Evolutionary conservation across 2,797 vertebrate genomes (phyloP), one percentile per base, ranked within the genome.

Genomic region (Yasuhikotakia modesta): DNA sequence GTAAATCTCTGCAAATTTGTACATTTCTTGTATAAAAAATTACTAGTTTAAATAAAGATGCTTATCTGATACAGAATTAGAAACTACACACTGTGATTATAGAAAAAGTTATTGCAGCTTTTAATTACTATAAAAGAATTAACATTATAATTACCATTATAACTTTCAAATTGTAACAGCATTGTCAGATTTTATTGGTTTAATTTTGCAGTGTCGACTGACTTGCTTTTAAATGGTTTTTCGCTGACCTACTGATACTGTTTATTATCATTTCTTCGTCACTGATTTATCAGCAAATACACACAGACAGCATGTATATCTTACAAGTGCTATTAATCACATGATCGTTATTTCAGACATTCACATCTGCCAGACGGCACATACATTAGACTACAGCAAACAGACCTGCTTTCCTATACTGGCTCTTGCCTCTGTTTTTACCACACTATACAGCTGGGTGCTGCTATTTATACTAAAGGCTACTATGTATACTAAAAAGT

Each of bases 281-380:
- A 2, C 32, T 55, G 17, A 79, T 68, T 67, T n/a, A 78, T 43
- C 19, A 17, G 50, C 57, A 48, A 27, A 22, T 16, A 50, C 22
- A 73, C 17, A 22, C 32, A 76, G 22, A 52, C 64, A 69, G 5
- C 10, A 27, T 58, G 16, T 48, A 53, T 10, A 30, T 64, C 5
- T 39, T 27, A 80, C 73, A 74, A 70, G 81, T 84, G 85, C 86
- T 85, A 86, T 92, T 93, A 91, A 91, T 91, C 80, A 80, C 83
- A 73, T 85, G 69, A 80, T 84, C 77, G 81, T 89, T 86, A 90
- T 87, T 89, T 67, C 81, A 88, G 81, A 80, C 83, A 60, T 81
- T 80, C 68, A 89, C 80, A 60, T 87, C 85, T 79, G 76, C 78
- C 75, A 82, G 69, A 83, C 76, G 83, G 63, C 84, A 84, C 87